phyloP scores from a whole-genome alignment of 1,140 invertebrate species.

The Stratiolaelaps scimitus region DNA sequence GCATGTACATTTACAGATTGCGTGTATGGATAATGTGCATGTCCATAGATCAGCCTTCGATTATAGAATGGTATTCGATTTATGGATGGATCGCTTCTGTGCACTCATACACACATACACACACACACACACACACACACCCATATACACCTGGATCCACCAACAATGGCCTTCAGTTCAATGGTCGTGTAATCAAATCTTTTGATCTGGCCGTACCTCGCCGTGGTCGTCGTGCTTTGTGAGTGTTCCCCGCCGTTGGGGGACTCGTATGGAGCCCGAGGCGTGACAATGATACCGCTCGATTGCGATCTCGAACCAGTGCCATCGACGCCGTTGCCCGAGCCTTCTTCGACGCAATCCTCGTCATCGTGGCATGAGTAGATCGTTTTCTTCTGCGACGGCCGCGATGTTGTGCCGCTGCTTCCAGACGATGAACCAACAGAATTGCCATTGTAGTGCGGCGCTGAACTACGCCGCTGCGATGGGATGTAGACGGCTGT shows the following conservation, averaged over 20 bases:
- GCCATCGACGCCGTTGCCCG: conserved; percentile 10
- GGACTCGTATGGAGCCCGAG: conserved; percentile 15
- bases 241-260: neutral
- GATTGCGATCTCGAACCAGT: neutral
- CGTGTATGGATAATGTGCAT: no score
- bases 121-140: no score
- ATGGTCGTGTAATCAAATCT: no score
- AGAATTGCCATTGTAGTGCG: no score
- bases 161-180: no score
- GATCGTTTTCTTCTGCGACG: conserved; percentile 1
- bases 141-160: no score
- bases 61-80: no score
- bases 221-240: conserved; percentile 27
- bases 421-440: neutral
- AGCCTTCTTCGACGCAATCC: conserved; percentile 26
- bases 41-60: no score
- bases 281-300: conserved; percentile 6
- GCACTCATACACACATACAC: no score
- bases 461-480: neutral
- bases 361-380: conserved; percentile 24
- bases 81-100: no score
- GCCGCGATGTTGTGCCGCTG: neutral
- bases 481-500: conserved; percentile 23
- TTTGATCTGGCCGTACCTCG: no score
- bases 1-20: no score